These are phyloP conservation scores for Uria aalge DNA, from an alignment of 2,113 vertebrate species.

Conservation along the genomic window DNA sequence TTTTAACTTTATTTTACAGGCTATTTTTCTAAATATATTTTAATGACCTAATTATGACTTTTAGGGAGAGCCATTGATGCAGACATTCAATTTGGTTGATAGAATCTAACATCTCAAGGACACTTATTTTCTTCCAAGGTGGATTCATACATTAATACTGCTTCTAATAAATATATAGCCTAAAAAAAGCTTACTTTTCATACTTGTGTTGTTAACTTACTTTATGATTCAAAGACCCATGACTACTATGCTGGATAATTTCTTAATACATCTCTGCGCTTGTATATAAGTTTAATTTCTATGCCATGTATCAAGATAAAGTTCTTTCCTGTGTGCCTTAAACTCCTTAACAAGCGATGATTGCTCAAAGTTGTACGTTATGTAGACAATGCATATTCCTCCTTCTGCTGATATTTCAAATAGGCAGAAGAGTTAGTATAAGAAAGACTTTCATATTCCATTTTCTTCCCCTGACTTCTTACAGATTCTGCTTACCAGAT, in stretches of 20 bases:
- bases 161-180: constrained; percentile 41
- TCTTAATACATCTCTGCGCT: constrained; percentile 21
- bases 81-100: constrained; percentile 60
- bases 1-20: constrained; percentile 75
- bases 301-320: not conserved
- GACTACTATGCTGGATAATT: constrained; percentile 9
- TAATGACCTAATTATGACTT: constrained; percentile 71
- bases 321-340: not conserved
- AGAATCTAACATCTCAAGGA: constrained; percentile 53
- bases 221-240: not conserved
- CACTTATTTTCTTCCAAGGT: constrained; percentile 56
- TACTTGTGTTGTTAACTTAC: constrained; percentile 39
- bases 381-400: not conserved
- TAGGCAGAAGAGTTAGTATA: not conserved
- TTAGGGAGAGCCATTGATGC: constrained; percentile 63
- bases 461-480: not conserved
- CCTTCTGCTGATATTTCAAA: not conserved
- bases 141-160: constrained; percentile 38
- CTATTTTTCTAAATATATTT: constrained; percentile 75
- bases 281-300: constrained; percentile 9
- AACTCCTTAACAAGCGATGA: not conserved
- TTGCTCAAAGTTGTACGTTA: not conserved
- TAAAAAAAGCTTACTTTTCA: constrained; percentile 31
- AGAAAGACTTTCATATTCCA: not conserved
- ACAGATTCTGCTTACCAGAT: constrained; percentile 32